phyloP scores from a whole-genome alignment of 1,140 invertebrate species.

The Drosophila sturtevanti region DNA sequence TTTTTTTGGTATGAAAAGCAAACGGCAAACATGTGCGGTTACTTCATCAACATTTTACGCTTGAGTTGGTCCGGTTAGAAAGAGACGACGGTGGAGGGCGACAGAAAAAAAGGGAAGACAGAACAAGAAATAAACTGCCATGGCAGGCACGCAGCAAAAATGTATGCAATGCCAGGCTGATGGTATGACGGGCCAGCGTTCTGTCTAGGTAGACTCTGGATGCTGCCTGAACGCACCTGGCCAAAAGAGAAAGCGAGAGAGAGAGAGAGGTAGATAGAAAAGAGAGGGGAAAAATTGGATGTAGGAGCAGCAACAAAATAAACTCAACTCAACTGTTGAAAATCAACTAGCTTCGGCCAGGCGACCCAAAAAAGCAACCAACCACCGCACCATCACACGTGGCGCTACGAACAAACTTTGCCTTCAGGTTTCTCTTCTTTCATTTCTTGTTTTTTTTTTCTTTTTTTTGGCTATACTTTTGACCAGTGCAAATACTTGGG shows the following conservation, averaged over 20 bases:
- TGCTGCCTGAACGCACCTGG: slow-evolving; percentile 51
- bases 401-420: slow-evolving; percentile 60
- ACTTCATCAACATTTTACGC: slow-evolving; percentile 79
- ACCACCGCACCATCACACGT: slow-evolving; percentile 26
- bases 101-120: slow-evolving; percentile 25
- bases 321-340: slow-evolving; percentile 76
- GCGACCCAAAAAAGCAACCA: slow-evolving; percentile 35
- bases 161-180: slow-evolving; percentile 53
- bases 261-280: too few relatives aligned
- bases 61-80: slow-evolving; percentile 57
- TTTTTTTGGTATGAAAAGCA: slow-evolving; percentile 28
- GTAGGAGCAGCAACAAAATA: slow-evolving; percentile 56
- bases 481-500: slow-evolving; percentile 63
- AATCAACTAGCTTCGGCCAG: slow-evolving; percentile 64
- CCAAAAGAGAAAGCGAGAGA: slow-evolving; percentile 18
- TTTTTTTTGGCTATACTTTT: slow-evolving; percentile 32
- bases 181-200: too few relatives aligned
- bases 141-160: slow-evolving; percentile 70
- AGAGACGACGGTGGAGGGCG: too few relatives aligned
- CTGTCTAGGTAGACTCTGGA: background rate
- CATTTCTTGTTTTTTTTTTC: slow-evolving; percentile 4
- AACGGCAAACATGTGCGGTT: slow-evolving; percentile 63
- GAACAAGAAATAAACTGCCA: slow-evolving; percentile 32
- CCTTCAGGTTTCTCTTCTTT: slow-evolving; percentile 52
- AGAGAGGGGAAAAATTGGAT: background rate